A percentile compares a stretch with the other conserved stretches of the same genome.
phyloP scores from a whole-genome alignment of 2,797 vertebrate genomes.

The Chlorospingus flavigularis region DNA sequence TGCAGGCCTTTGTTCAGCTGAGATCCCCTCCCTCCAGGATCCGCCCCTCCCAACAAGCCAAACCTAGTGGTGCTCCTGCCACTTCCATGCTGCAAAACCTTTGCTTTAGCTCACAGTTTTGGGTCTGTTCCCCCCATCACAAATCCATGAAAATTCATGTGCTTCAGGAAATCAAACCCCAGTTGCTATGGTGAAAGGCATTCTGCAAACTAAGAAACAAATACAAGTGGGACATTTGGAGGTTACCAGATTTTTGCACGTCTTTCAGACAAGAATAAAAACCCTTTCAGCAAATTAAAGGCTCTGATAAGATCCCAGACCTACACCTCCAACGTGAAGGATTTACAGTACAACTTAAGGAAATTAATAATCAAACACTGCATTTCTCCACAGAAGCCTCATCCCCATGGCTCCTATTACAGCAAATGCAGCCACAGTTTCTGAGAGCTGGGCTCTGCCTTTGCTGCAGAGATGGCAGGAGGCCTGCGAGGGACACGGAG shows the following conservation, averaged over 20 bases:
- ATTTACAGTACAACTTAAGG: not conserved
- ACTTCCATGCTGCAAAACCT: not conserved
- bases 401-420: not conserved
- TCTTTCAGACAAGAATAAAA: conserved; percentile 9
- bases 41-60: not conserved
- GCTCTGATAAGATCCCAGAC: not conserved
- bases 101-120: not conserved
- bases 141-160: conserved; percentile 46
- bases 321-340: not conserved
- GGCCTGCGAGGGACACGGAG: not conserved
- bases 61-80: not conserved
- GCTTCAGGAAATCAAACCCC: conserved; percentile 30
- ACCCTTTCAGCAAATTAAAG: not conserved
- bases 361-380: not conserved
- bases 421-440: not conserved
- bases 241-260: conserved; percentile 31
- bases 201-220: conserved; percentile 62
- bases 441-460: not conserved
- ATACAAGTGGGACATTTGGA: conserved; percentile 59
- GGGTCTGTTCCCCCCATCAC: not conserved
- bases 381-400: not conserved
- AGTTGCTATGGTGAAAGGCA: conserved; percentile 66
- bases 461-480: not conserved
- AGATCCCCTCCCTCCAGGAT: not conserved
- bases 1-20: not conserved